Conservation (phyloP, 2,888 invertebrate genomes). For the Thecophora atra region DNA sequence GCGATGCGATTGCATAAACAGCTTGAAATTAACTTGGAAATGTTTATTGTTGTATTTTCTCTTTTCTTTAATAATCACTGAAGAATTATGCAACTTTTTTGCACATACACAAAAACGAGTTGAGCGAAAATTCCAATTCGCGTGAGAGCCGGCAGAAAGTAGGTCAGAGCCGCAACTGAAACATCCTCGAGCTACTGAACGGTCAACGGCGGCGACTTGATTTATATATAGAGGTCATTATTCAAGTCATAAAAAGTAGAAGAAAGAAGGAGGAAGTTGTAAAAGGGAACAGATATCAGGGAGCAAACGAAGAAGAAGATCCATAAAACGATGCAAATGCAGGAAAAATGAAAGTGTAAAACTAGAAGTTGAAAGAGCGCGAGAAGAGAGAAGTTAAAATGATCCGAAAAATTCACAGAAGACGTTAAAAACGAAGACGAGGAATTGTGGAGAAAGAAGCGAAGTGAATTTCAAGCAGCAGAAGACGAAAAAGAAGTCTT, state of each 20-base stretch:
- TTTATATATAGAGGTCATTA: neutral
- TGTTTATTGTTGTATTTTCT: neutral
- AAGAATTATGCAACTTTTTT: conserved; percentile 1
- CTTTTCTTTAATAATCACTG: neutral
- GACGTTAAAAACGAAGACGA: neutral
- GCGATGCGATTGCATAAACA: neutral
- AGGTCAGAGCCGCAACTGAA: neutral
- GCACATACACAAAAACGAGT: neutral
- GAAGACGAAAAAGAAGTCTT: too few species aligned
- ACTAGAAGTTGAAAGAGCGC: neutral
- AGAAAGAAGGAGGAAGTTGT: neutral
- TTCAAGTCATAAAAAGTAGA: neutral
- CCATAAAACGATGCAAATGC: neutral
- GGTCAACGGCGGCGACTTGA: neutral
- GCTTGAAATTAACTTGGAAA: neutral
- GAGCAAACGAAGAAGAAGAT: neutral
- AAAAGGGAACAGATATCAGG: neutral
- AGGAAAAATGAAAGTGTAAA: neutral
- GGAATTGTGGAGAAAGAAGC: neutral
- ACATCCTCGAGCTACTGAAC: neutral
- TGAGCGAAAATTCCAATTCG: neutral
- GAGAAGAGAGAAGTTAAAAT: neutral
- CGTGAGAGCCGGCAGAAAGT: neutral
- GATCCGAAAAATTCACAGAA: neutral
- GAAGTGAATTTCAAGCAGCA: too few species aligned